Conservation (phyloP, 2,113 vertebrate genomes). For the Atlantisia rogersi region DNA sequence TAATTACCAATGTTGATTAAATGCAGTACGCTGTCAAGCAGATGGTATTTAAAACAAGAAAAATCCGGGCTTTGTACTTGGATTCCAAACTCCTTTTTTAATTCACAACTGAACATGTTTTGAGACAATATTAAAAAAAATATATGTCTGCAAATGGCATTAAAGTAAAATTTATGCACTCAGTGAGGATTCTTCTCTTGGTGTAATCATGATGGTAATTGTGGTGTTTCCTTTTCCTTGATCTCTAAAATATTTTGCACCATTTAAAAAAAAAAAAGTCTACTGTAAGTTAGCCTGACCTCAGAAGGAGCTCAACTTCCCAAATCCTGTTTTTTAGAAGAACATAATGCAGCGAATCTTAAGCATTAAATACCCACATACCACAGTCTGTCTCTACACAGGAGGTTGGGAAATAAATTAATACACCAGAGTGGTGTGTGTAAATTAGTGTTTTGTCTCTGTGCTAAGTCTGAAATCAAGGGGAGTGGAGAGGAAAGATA, state of each 20-base stretch:
- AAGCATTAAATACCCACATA: neutral
- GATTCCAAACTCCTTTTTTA: constrained; percentile 34
- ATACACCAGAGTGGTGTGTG: too few relatives aligned
- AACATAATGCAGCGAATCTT: neutral
- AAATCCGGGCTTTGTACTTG: constrained; percentile 51
- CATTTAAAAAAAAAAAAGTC: neutral
- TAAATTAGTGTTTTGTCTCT: neutral
- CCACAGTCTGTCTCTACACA: neutral
- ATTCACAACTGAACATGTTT: constrained; percentile 43
- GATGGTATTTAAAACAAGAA: constrained; percentile 54
- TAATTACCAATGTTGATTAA: constrained; percentile 55
- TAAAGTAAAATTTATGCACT: constrained; percentile 12
- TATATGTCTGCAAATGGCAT: neutral
- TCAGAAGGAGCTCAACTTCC: neutral
- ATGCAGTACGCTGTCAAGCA: constrained; percentile 26
- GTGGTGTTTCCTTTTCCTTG: neutral
- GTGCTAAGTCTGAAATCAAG: neutral
- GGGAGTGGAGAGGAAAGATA: neutral
- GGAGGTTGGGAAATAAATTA: neutral
- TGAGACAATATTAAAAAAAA: constrained; percentile 29
- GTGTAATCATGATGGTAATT: neutral
- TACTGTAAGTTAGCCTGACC: neutral
- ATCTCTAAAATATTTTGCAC: neutral
- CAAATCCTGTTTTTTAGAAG: neutral
- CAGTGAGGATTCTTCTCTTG: neutral